Conservation (phyloP, 2,797 vertebrate genomes). For the Pseudocheirus occidentalis region DNA sequence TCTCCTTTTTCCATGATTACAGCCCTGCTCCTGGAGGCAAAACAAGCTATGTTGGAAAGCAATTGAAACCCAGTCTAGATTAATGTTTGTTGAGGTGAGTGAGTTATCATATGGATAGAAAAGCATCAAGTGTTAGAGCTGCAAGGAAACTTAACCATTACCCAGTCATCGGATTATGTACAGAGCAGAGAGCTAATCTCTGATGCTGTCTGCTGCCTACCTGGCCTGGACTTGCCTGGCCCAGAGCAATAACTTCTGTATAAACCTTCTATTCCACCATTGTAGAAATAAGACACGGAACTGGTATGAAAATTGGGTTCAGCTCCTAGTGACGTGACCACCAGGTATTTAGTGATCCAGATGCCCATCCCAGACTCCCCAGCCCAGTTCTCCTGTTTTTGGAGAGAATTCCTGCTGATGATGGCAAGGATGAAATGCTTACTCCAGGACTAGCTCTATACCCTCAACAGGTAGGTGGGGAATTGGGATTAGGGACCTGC, state of each 20-base stretch:
- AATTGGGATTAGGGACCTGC: background rate
- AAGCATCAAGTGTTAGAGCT: background rate
- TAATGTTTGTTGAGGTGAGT: background rate
- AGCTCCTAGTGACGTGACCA: background rate
- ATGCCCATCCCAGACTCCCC: background rate
- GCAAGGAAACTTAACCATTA: background rate
- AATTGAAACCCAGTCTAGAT: background rate
- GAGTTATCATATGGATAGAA: background rate
- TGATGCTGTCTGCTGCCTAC: background rate
- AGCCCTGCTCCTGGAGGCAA: background rate
- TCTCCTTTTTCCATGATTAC: background rate
- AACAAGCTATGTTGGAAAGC: background rate
- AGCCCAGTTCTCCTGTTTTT: background rate
- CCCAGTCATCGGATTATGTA: background rate
- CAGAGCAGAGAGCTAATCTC: background rate
- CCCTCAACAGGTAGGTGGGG: background rate
- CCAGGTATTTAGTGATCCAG: background rate
- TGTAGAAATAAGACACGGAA: background rate
- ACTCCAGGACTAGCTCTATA: background rate
- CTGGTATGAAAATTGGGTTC: background rate
- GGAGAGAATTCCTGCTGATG: background rate
- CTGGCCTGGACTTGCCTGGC: background rate
- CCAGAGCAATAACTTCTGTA: background rate
- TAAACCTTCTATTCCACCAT: background rate
- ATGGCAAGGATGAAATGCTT: background rate